phyloP scores from a whole-genome alignment of 2,888 invertebrate species.

The Drosophila robusta region DNA sequence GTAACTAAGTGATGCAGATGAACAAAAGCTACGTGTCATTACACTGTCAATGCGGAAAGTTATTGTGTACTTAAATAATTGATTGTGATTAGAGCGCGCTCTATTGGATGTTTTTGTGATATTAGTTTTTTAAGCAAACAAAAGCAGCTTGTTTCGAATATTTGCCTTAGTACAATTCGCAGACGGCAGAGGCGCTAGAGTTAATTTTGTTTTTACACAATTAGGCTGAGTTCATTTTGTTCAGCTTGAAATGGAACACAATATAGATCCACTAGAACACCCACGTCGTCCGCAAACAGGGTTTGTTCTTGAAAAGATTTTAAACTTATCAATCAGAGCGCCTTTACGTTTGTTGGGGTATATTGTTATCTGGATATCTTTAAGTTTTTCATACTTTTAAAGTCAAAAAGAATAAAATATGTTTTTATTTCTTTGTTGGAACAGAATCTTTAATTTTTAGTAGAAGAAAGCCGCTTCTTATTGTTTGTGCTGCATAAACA shows the following conservation, averaged over 20 bases:
- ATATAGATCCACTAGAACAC: neutral
- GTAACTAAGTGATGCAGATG: neutral
- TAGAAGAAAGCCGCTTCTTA: too few species aligned
- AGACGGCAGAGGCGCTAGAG: neutral
- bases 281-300: neutral
- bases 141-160: neutral
- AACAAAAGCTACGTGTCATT: neutral
- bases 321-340: neutral
- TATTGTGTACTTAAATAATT: neutral
- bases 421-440: too few species aligned
- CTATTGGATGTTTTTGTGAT: constrained; percentile 6
- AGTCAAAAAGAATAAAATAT: too few species aligned
- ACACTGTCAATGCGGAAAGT: neutral
- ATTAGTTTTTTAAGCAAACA: neutral
- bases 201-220: neutral
- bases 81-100: neutral
- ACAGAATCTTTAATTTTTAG: too few species aligned
- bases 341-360: too few species aligned
- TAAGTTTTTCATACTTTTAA: too few species aligned
- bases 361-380: too few species aligned
- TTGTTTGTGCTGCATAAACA: too few species aligned
- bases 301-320: neutral
- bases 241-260: neutral
- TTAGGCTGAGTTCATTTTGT: neutral
- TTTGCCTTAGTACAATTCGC: constrained; percentile 1